Evolutionary conservation across 2,113 vertebrate genomes (phyloP).

Genomic region (Glaucomys volans): DNA sequence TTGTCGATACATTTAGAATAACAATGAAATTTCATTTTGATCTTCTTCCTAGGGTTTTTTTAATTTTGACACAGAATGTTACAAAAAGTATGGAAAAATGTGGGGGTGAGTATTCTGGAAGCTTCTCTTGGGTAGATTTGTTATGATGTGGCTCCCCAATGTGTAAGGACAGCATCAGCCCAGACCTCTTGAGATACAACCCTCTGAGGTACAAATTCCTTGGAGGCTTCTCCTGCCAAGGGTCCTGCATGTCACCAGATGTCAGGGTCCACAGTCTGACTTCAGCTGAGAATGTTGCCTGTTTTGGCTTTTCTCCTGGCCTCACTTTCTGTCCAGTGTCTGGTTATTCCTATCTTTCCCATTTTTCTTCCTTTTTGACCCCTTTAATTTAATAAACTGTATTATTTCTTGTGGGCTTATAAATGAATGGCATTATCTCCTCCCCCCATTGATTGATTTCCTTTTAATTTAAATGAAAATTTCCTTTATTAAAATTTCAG

Average conservation of each 20-base stretch:
- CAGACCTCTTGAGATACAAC: background rate
- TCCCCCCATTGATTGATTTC: background rate
- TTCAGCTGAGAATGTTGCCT: background rate
- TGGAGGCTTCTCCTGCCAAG: background rate
- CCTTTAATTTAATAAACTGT: background rate
- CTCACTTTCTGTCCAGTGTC: background rate
- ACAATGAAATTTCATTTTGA: background rate
- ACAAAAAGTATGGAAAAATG: constrained; percentile 57
- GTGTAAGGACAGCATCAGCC: background rate
- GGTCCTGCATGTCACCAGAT: background rate
- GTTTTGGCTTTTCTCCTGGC: background rate
- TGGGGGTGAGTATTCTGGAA: constrained; percentile 69
- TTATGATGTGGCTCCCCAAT: background rate
- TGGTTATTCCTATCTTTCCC: background rate
- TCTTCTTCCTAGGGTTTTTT: constrained; percentile 45
- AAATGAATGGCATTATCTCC: background rate
- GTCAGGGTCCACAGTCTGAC: background rate
- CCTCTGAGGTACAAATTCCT: background rate
- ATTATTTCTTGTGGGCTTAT: background rate
- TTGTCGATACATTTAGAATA: background rate
- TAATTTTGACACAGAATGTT: constrained; percentile 29
- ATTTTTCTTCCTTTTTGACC: background rate
- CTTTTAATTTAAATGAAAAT: background rate
- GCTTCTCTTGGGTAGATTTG: background rate
- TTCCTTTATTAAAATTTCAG: background rate